Percentiles rank a stretch among this genome's conserved stretches.
Conservation (phyloP, 2,797 vertebrate genomes). For the Pempheris klunzingeri region DNA sequence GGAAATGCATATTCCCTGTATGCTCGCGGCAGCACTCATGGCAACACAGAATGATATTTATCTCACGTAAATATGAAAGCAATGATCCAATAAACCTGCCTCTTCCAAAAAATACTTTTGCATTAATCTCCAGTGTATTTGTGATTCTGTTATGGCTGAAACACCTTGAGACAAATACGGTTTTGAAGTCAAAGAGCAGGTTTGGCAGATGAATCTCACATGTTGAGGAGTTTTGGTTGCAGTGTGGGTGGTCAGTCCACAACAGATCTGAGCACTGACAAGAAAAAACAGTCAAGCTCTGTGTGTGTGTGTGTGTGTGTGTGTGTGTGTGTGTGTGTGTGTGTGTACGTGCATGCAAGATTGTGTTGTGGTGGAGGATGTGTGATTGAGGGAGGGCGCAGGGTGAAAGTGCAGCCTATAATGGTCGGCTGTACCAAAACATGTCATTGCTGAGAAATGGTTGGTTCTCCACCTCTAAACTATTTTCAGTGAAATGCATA, state of each 20-base stretch:
- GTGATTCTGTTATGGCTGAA: constrained; percentile 20
- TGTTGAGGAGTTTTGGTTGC: constrained; percentile 47
- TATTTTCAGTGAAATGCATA: constrained; percentile 37
- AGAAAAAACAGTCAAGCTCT: constrained; percentile 54
- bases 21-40: constrained; percentile 3
- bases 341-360: constrained; percentile 44
- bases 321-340: constrained; percentile 44
- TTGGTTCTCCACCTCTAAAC: constrained; percentile 50
- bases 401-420: constrained; percentile 49
- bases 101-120: neutral
- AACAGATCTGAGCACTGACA: constrained; percentile 58
- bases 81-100: constrained; percentile 15
- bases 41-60: constrained; percentile 54
- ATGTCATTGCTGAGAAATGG: constrained; percentile 69
- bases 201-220: constrained; percentile 56
- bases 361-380: constrained; percentile 39
- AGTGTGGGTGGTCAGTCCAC: constrained; percentile 74
- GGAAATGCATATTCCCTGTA: constrained; percentile 53
- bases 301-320: constrained; percentile 46
- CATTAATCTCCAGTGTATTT: constrained; percentile 9
- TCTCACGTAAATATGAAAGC: constrained; percentile 41
- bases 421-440: constrained; percentile 63
- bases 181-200: constrained; percentile 43
- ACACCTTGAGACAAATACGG: constrained; percentile 49
- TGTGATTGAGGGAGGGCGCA: constrained; percentile 42